Evolutionary conservation across 2,888 invertebrate species (phyloP), one percentile per base, ranked within the genome.

Genomic region (Neoascia interrupta): DNA sequence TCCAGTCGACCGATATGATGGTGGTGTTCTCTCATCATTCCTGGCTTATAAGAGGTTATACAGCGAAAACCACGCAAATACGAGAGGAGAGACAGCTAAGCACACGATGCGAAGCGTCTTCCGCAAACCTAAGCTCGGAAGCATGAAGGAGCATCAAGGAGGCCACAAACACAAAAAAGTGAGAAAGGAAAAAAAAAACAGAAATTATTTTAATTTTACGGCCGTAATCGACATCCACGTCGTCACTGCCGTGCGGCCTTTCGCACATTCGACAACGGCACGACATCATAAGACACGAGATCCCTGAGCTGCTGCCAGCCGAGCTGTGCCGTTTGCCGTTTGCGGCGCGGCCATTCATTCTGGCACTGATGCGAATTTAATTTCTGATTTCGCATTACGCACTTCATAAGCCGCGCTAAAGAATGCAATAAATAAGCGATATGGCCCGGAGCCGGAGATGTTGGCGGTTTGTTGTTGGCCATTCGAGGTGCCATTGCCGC

Each of bases 381-480:
- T 76, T 72, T 76, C 70, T 70, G 76, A 76, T 76, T 76, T 76
- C 76, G 54, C 76, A 76, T 76, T 76, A 76, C 76, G 76, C 76
- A 76, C 76, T 76, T 76, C 76, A 76, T 76, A 76, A 76, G 70
- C 64, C 64, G 58, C 72, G 70, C 64, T 76, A 76, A 76, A 58
- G 76, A 76, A 76, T 76, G 76, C 76, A 64, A 76, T 76, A 76
- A 76, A 76, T 76, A 72, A 76, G 64, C 76, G 56, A 70, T 64
- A 72, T 76, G 64, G 72, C 76, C 64, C 39, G 39, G 39, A 54
- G 72, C 34, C 26, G 23, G 41, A 72, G 54, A 72, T 53, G 45
- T 70, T 66, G 37, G 63, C 69, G 61, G 56, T 60, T 74, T 74
- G 53, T n/a, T n/a, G n/a, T 68, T 68, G 69, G 69, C 56, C 56